Conservation (phyloP, 2,797 vertebrate species). For the Rhynchotus rufescens region DNA sequence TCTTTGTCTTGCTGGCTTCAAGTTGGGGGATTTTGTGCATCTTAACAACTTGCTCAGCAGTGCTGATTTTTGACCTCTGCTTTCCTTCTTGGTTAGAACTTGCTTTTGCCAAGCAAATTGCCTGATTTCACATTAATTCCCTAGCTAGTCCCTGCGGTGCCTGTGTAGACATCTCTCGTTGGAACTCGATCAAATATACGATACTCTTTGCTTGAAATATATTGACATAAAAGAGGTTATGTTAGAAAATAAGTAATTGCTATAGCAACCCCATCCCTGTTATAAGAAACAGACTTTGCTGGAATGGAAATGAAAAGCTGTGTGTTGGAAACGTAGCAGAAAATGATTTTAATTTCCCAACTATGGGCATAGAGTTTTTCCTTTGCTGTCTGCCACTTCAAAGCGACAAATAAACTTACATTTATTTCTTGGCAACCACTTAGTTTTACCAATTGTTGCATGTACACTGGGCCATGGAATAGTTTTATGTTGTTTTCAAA, state of each 20-base stretch:
- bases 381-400: background rate
- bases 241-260: background rate
- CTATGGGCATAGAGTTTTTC: background rate
- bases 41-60: background rate
- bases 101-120: background rate
- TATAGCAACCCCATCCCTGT: background rate
- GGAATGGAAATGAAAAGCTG: background rate
- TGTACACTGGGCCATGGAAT: background rate
- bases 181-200: background rate
- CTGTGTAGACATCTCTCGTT: background rate
- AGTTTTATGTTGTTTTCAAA: rapidly evolving
- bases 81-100: background rate
- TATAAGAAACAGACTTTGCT: background rate
- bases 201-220: background rate
- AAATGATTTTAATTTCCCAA: background rate
- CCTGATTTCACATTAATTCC: background rate
- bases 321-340: background rate
- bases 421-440: background rate
- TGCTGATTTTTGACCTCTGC: background rate
- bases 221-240: background rate
- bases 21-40: background rate
- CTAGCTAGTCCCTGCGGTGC: background rate
- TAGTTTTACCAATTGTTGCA: background rate
- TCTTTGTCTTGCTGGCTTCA: background rate
- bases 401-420: background rate